Evolutionary conservation across 2,888 invertebrate species (phyloP).

Genomic region (Linyphia triangularis): DNA sequence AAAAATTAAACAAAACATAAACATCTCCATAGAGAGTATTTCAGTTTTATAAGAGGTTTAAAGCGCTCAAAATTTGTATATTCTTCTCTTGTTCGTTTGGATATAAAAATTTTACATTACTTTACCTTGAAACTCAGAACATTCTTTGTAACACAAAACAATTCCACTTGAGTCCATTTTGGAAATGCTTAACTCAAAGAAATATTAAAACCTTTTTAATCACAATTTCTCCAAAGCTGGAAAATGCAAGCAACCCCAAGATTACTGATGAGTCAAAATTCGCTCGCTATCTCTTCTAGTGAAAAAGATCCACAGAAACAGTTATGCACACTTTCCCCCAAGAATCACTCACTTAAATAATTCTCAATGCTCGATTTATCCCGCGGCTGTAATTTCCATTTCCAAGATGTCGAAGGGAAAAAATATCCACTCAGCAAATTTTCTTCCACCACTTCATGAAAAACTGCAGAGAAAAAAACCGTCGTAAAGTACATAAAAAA

Average conservation of each 20-base stretch:
- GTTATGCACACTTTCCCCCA: neutral
- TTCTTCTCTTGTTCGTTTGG: too few species aligned
- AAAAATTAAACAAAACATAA: too few species aligned
- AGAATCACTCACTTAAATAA: conserved; percentile 60
- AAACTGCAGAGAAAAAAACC: conserved; percentile 31
- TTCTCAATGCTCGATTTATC: conserved; percentile 63
- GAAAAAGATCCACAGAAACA: conserved; percentile 25
- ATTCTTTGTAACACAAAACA: too few species aligned
- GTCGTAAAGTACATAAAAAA: neutral
- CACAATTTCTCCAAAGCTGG: too few species aligned
- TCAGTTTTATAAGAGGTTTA: too few species aligned
- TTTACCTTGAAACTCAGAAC: too few species aligned
- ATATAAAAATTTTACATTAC: too few species aligned
- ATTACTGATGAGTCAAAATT: conserved; percentile 12
- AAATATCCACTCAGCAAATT: conserved; percentile 39
- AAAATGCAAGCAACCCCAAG: neutral
- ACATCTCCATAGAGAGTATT: too few species aligned
- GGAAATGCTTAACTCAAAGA: too few species aligned
- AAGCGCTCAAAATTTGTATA: too few species aligned
- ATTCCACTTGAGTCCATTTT: too few species aligned
- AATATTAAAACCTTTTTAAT: too few species aligned
- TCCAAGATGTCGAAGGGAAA: conserved; percentile 3
- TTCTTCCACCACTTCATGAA: conserved; percentile 14
- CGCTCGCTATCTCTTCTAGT: neutral
- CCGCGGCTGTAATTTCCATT: conserved; percentile 47